Evolutionary conservation across 2,113 vertebrate species (phyloP).

Genomic region (Plectropomus leopardus): DNA sequence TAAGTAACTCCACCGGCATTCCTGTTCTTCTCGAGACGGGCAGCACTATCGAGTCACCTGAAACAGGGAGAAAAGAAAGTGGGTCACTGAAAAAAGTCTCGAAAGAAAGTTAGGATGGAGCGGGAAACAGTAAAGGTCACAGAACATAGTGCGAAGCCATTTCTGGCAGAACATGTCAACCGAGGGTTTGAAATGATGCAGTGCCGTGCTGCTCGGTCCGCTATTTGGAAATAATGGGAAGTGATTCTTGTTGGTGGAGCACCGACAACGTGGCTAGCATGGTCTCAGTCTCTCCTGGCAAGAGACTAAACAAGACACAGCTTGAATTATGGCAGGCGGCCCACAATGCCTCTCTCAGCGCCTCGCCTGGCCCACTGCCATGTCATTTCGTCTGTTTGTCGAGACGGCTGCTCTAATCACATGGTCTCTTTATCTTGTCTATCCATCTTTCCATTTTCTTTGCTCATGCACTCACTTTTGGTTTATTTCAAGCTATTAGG

Average conservation of each 20-base stretch:
- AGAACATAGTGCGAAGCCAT: neutral
- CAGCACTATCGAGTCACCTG: slow-evolving; percentile 87
- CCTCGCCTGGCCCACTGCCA: slow-evolving; percentile 62
- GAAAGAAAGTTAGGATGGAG: slow-evolving; percentile 22
- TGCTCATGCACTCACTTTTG: slow-evolving; percentile 39
- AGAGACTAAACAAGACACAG: slow-evolving; percentile 67
- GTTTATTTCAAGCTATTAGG: slow-evolving; percentile 64
- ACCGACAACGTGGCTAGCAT: slow-evolving; percentile 23
- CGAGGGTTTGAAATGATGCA: slow-evolving; percentile 20
- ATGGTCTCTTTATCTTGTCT: slow-evolving; percentile 44
- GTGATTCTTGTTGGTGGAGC: slow-evolving; percentile 41
- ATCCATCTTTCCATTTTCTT: slow-evolving; percentile 56
- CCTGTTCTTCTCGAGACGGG: slow-evolving; percentile 20
- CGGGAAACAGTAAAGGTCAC: slow-evolving; percentile 45
- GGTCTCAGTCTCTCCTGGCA: slow-evolving; percentile 65
- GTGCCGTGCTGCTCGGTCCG: neutral
- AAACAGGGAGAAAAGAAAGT: slow-evolving; percentile 50
- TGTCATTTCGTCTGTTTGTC: slow-evolving; percentile 60
- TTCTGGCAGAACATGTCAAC: slow-evolving; percentile 11
- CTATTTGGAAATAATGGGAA: slow-evolving; percentile 45
- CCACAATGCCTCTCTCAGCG: slow-evolving; percentile 40
- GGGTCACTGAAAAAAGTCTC: slow-evolving; percentile 27
- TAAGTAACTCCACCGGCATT: slow-evolving; percentile 42
- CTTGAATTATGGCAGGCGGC: slow-evolving; percentile 56
- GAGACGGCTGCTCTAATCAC: slow-evolving; percentile 64